These are phyloP conservation scores for Elgaria multicarinata DNA, from an alignment of 2,113 vertebrate genomes.

Conservation along the genomic window DNA sequence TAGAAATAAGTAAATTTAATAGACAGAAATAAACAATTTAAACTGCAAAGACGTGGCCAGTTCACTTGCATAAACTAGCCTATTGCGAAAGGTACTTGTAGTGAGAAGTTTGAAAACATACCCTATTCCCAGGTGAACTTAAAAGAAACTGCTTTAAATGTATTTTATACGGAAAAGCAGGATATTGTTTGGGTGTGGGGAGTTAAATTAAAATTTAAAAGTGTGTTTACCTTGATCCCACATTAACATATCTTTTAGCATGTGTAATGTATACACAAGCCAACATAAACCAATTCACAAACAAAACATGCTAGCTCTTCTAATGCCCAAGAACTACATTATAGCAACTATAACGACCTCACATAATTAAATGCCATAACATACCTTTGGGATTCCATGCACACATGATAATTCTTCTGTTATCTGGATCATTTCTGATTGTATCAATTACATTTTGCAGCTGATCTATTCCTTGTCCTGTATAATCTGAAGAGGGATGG, in stretches of 20 bases:
- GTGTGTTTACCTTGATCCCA: background rate
- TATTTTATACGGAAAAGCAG: background rate
- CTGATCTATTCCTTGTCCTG: conserved; percentile 93
- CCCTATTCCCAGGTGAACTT: background rate
- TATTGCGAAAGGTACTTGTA: no score
- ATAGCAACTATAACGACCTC: background rate
- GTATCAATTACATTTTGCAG: conserved; percentile 92
- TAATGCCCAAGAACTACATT: background rate
- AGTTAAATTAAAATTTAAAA: background rate
- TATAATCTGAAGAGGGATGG: conserved; percentile 85
- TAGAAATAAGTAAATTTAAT: background rate
- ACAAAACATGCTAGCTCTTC: background rate
- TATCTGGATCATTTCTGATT: conserved; percentile 92
- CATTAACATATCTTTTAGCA: no score
- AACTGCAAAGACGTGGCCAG: background rate
- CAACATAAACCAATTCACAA: background rate
- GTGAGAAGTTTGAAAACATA: background rate
- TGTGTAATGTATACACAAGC: background rate
- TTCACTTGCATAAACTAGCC: background rate
- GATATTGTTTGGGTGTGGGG: no score
- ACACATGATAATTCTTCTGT: conserved; percentile 95
- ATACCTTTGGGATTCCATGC: conserved; percentile 95
- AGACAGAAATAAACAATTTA: background rate
- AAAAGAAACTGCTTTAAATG: background rate
- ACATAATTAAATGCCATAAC: background rate